phyloP scores from a whole-genome alignment of 2,888 invertebrate species.

The Zaprionus bogoriensis region DNA sequence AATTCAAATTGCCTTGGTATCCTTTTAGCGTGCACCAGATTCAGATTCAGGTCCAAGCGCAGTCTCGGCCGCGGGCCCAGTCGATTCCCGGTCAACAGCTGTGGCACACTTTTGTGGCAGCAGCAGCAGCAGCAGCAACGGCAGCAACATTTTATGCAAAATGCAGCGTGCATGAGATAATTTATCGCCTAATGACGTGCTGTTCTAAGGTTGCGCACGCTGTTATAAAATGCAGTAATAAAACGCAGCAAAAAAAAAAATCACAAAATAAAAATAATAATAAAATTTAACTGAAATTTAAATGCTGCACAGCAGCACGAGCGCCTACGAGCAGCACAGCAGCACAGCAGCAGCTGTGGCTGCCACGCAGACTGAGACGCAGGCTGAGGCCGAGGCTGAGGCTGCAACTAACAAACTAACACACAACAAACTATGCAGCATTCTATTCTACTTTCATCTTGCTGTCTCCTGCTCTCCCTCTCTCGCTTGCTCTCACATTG shows the following conservation, averaged over 20 bases:
- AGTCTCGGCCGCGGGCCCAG: slow-evolving; percentile 3
- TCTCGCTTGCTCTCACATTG: slow-evolving; percentile 1
- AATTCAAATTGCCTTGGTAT: slow-evolving; percentile 77
- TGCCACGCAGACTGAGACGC: too few species aligned
- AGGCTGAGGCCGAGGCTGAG: not conserved
- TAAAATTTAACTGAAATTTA: slow-evolving; percentile 70
- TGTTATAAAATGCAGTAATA: slow-evolving; percentile 67
- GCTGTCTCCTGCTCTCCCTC: not conserved
- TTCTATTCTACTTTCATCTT: slow-evolving; percentile 1
- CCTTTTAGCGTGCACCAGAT: slow-evolving; percentile 55
- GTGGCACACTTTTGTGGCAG: slow-evolving; percentile 15
- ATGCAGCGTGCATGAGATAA: slow-evolving; percentile 67
- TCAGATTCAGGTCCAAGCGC: slow-evolving; percentile 21
- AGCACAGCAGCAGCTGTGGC: not conserved
- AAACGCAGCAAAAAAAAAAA: slow-evolving; percentile 35
- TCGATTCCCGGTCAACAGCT: slow-evolving; percentile 24
- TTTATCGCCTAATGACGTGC: slow-evolving; percentile 78
- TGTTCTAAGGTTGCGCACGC: slow-evolving; percentile 66
- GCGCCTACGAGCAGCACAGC: slow-evolving; percentile 2
- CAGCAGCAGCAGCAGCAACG: slow-evolving; percentile 44
- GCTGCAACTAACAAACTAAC: not conserved
- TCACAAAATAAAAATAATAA: slow-evolving; percentile 31
- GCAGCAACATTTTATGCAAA: slow-evolving; percentile 68
- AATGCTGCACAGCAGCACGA: slow-evolving; percentile 50
- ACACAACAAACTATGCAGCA: not conserved